A percentile compares a stretch with the other conserved stretches of the same genome.
Conservation (phyloP, 2,888 invertebrate species). For the Yponomeuta malinellus region DNA sequence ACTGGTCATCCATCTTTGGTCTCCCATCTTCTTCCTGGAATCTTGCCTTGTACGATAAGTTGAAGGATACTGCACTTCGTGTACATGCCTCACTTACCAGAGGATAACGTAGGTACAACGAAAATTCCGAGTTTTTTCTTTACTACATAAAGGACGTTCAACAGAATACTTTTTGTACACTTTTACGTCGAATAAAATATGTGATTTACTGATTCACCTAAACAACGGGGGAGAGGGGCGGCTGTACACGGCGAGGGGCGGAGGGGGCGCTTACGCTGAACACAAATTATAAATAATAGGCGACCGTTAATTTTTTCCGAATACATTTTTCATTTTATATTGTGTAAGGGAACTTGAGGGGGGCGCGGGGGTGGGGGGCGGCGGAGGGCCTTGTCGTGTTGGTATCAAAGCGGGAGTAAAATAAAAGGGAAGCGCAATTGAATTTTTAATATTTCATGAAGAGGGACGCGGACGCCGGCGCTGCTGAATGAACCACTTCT, state of each 20-base stretch:
- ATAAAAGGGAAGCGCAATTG: conserved; percentile 75
- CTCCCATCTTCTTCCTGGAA: too few species aligned
- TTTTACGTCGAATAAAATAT: neutral
- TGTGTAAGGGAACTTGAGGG: conserved; percentile 53
- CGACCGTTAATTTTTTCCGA: conserved; percentile 67
- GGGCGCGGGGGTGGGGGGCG: conserved; percentile 39
- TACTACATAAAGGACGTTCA: neutral
- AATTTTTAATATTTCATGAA: conserved; percentile 77
- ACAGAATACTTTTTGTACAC: neutral
- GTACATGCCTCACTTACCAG: too few species aligned
- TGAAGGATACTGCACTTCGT: too few species aligned
- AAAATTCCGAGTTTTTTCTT: neutral
- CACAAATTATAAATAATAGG: conserved; percentile 73
- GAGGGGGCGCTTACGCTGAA: conserved; percentile 38
- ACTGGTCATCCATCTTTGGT: too few species aligned
- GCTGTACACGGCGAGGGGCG: neutral
- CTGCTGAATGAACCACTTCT: conserved; percentile 56
- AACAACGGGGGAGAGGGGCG: conserved; percentile 2
- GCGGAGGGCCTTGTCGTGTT: conserved; percentile 45
- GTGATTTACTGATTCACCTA: neutral
- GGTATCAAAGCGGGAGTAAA: conserved; percentile 48
- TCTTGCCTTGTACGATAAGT: too few species aligned
- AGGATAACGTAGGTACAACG: neutral
- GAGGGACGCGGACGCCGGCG: conserved; percentile 50
- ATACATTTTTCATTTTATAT: conserved; percentile 75